Base-by-base conservation (phyloP, 2,888 invertebrate species). In the Nudaria mundana region DNA sequence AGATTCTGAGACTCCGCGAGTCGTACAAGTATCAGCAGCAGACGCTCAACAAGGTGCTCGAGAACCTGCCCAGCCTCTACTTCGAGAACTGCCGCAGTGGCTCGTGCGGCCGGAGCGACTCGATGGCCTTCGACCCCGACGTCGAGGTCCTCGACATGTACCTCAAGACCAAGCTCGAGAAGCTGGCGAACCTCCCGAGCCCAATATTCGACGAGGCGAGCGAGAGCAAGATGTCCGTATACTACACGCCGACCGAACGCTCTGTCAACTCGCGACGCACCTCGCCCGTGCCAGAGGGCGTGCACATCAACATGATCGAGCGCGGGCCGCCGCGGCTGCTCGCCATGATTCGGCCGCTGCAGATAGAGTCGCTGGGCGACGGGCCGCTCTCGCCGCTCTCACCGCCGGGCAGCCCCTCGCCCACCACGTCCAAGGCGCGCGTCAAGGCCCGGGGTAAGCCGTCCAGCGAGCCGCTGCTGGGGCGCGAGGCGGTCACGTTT, bases 11-110 rank as follows among this genome's bases (percentile, higher is more conserved):
- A 35, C 85, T 98, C 29, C 93, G 97, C 18, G 97, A 98, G 77
- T 96, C 97, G 6, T 98, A 97, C 90, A 98, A 98, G 81, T 95
- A 97, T 72, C 98, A 98, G 80, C 98, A 98, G 77, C 97, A 97
- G 81, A 96, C 97, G 7, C 87, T 98, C 35, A 96, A 97, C 86
- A 98, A 98, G 77, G 95, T 98, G 4, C 84, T 98, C 40, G 98
- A 98, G 79, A 97, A 97, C 77, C 89, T 98, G 63, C 97, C 97
- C 25, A 95, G 93, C 66, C 89, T 96, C 37, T 97, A 97, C 83
- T 93, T 98, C 72, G 98, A 98, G 77, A 97, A 97, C 83, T 98
- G 98, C 72, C 93, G 97, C 23, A 95, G 94, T 55, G 95, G 95
- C 3, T 94, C 93, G 10, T 95, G 94, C 80, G 94, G 92, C 3